Conservation (phyloP, 2,797 vertebrate genomes). For the Philypnodon macrostomus region DNA sequence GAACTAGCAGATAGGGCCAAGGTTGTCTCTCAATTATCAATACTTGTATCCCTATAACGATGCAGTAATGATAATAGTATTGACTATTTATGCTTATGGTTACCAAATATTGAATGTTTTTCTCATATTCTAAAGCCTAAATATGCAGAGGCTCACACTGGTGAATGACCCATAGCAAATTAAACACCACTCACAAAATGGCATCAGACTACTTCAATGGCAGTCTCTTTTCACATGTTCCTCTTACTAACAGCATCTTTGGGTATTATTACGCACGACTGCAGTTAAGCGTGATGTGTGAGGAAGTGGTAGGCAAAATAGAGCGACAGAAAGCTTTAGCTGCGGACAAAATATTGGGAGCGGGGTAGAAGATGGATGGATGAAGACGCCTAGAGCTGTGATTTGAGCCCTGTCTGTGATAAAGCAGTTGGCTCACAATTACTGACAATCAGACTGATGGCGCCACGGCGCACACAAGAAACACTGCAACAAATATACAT, state of each 20-base stretch:
- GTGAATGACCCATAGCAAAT: no score
- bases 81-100: no score
- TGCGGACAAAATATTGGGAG: constrained; percentile 8
- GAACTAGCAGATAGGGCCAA: no score
- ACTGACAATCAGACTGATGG: constrained; percentile 59
- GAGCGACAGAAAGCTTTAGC: constrained; percentile 9
- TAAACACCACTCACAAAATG: no score
- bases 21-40: no score
- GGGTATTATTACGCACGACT: constrained; percentile 22
- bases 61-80: no score
- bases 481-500: constrained; percentile 41
- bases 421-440: constrained; percentile 51
- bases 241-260: constrained; percentile 15
- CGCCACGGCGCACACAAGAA: constrained; percentile 46
- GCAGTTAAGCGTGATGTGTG: constrained; percentile 19
- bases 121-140: no score
- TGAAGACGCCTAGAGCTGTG: constrained; percentile 11
- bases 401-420: constrained; percentile 41
- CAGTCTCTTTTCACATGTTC: constrained; percentile 5
- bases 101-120: no score
- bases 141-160: no score
- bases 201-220: not conserved
- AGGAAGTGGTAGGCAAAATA: constrained; percentile 11
- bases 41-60: no score
- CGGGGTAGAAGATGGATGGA: constrained; percentile 4